A percentile compares a stretch with the other conserved stretches of the same genome.
phyloP scores from a whole-genome alignment of 1,140 invertebrate genomes.

The Lepidostoma basale region DNA sequence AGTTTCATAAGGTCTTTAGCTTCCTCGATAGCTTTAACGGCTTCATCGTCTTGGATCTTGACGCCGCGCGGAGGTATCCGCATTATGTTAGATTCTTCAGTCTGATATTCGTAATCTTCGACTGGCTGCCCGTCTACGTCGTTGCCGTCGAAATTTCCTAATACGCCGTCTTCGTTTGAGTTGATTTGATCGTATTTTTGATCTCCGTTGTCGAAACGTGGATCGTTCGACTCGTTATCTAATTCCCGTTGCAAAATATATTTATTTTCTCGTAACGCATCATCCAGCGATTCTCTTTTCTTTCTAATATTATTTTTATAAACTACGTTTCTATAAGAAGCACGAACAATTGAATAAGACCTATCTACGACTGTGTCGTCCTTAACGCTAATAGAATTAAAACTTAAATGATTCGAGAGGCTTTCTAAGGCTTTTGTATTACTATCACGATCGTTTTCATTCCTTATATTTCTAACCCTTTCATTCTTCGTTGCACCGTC shows the following conservation, averaged over 20 bases:
- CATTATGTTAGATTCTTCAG: slow-evolving; percentile 52
- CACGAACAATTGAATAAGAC: background rate
- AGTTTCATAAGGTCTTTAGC: slow-evolving; percentile 36
- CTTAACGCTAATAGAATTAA: slow-evolving; percentile 2
- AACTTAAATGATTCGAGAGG: background rate
- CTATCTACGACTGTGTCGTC: background rate
- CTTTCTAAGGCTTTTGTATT: background rate
- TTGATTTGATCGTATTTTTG: slow-evolving; percentile 43
- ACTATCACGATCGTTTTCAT: slow-evolving; percentile 15
- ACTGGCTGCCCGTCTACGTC: slow-evolving; percentile 47
- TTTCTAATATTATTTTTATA: too few species aligned
- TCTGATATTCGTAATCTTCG: slow-evolving; percentile 43
- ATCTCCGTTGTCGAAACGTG: slow-evolving; percentile 52
- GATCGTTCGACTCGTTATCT: slow-evolving; percentile 47
- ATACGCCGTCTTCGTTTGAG: slow-evolving; percentile 45
- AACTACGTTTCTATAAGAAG: background rate
- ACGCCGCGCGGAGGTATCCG: slow-evolving; percentile 55
- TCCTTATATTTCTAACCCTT: too few species aligned
- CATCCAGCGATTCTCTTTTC: slow-evolving; percentile 12
- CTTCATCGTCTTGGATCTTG: slow-evolving; percentile 18
- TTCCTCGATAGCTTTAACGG: slow-evolving; percentile 21
- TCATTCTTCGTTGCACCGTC: too few species aligned
- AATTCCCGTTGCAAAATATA: slow-evolving; percentile 42
- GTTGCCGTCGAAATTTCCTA: slow-evolving; percentile 41
- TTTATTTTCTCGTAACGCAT: slow-evolving; percentile 22